Percentiles rank a stretch among this genome's conserved stretches.
Conservation (phyloP, 2,888 invertebrate genomes). For the Phytoseiulus persimilis region DNA sequence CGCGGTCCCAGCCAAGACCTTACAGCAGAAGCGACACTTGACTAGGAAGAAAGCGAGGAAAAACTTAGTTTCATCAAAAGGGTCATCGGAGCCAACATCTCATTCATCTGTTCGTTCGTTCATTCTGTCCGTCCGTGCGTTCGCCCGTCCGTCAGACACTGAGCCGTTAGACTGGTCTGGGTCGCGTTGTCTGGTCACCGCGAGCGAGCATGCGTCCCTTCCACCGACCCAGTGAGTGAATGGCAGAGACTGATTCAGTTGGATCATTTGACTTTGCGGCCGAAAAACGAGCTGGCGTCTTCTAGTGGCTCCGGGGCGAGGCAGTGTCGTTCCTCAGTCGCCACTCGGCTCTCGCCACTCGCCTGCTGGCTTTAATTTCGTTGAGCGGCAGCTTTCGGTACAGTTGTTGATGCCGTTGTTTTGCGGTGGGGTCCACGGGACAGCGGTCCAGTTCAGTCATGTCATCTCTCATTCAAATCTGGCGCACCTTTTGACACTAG, state of each 20-base stretch:
- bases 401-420: neutral
- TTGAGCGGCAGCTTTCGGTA: neutral
- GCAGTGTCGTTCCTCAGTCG: neutral
- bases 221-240: neutral
- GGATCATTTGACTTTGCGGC: neutral
- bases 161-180: neutral
- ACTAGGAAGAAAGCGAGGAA: neutral
- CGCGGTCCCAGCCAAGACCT: neutral
- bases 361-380: neutral
- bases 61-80: slow-evolving; percentile 5
- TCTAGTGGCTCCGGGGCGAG: neutral
- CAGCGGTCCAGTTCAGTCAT: neutral
- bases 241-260: neutral
- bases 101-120: neutral
- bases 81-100: slow-evolving; percentile 5
- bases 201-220: neutral
- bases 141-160: neutral
- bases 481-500: neutral
- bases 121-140: too few species aligned
- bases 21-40: neutral
- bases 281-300: neutral
- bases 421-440: neutral
- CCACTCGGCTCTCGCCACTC: neutral
- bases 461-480: neutral
- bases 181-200: neutral